These are phyloP conservation scores for Lepidocyrtinus sp. DNA, from an alignment of 2,888 invertebrate genomes.

Conservation along the genomic window DNA sequence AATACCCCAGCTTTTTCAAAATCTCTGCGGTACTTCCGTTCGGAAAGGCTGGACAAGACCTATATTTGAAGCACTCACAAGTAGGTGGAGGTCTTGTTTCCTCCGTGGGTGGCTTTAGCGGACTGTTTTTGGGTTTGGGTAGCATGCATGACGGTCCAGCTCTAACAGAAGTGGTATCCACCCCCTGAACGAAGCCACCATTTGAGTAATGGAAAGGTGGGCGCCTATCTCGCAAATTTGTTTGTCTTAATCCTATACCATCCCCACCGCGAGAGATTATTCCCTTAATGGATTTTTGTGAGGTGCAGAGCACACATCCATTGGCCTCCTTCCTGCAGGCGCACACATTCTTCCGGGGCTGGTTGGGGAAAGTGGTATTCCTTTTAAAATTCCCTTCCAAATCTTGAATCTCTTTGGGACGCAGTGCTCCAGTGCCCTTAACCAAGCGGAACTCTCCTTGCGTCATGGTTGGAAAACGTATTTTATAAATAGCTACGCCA, in stretches of 20 bases:
- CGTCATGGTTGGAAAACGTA: conserved; percentile 53
- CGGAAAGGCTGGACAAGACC: conserved; percentile 26
- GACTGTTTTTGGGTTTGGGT: no score
- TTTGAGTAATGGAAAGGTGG: no score
- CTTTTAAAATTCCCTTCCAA: conserved; percentile 34
- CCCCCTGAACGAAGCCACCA: no score
- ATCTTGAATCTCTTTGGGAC: conserved; percentile 33
- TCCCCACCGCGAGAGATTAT: no score
- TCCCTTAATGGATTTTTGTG: no score
- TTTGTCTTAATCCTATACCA: no score
- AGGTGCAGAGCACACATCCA: not conserved
- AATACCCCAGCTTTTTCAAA: not conserved
- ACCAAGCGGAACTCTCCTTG: conserved; percentile 34
- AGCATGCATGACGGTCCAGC: not conserved
- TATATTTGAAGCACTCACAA: conserved; percentile 34
- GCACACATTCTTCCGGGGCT: not conserved
- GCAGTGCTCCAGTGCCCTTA: conserved; percentile 5
- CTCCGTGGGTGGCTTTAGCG: not conserved
- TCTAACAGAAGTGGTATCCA: not conserved
- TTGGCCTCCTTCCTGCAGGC: not conserved
- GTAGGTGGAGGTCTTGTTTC: not conserved
- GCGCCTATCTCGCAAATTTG: no score
- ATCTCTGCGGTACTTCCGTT: conserved; percentile 23
- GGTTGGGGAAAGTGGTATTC: conserved; percentile 22
- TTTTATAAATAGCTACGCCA: conserved; percentile 54